Conservation (phyloP, 2,888 invertebrate genomes). For the Hipparchia semele region DNA sequence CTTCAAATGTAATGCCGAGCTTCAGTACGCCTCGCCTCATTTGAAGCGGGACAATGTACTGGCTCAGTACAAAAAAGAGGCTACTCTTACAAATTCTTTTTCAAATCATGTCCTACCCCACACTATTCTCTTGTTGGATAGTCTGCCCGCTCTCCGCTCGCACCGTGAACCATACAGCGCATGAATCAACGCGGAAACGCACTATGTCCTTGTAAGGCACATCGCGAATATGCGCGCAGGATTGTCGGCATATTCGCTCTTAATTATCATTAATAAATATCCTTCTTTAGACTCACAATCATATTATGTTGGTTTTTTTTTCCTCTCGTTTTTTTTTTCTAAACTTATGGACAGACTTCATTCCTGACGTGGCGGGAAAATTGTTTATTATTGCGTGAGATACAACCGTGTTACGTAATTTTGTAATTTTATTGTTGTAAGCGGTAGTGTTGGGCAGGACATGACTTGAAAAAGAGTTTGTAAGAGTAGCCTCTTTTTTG, state of each 20-base stretch:
- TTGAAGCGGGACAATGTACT: too few relatives aligned
- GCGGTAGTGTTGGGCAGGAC: too few relatives aligned
- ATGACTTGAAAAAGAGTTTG: too few relatives aligned
- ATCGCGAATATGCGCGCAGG: conserved; percentile 71
- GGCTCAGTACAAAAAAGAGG: too few relatives aligned
- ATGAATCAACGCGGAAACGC: conserved; percentile 78
- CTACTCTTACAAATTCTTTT: too few relatives aligned
- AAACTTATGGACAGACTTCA: conserved; percentile 44
- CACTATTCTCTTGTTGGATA: too few relatives aligned
- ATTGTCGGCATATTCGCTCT: conserved; percentile 66
- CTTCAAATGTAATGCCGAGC: too few relatives aligned
- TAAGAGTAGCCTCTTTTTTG: neutral
- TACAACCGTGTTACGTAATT: conserved; percentile 29
- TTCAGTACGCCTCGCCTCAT: too few relatives aligned
- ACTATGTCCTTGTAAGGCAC: conserved; percentile 74
- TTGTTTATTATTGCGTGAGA: conserved; percentile 27
- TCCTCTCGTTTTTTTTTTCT: conserved; percentile 46
- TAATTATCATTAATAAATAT: conserved; percentile 74
- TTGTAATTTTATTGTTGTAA: neutral
- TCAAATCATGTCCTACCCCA: too few relatives aligned
- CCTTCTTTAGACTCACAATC: conserved; percentile 51
- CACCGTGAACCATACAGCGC: conserved; percentile 47
- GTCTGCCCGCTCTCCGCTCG: conserved; percentile 38
- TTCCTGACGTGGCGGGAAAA: conserved; percentile 43
- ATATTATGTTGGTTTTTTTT: conserved; percentile 29